These are phyloP conservation scores for Blomia tropicalis DNA, from an alignment of 2,888 invertebrate species.

Conservation along the genomic window DNA sequence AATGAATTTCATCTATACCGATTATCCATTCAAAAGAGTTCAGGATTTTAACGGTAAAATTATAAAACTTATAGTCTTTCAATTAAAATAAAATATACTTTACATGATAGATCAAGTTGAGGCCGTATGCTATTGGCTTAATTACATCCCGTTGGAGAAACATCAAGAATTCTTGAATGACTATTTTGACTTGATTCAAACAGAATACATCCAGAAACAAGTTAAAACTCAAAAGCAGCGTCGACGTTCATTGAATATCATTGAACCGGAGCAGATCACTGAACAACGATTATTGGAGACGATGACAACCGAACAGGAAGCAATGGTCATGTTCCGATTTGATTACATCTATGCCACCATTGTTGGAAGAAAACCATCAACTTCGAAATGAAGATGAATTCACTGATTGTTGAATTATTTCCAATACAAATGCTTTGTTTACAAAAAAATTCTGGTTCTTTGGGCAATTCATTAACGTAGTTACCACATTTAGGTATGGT, in stretches of 20 bases:
- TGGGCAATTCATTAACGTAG: too few species aligned
- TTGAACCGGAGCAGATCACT: not conserved
- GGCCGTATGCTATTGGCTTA: slow-evolving; percentile 20
- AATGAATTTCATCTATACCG: not conserved
- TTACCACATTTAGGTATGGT: too few species aligned
- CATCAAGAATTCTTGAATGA: slow-evolving; percentile 9
- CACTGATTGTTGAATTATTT: too few species aligned
- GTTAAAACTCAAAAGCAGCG: not conserved
- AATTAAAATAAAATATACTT: not conserved
- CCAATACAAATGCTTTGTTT: too few species aligned
- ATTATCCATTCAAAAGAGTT: not conserved
- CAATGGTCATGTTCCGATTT: not conserved
- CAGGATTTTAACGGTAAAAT: not conserved
- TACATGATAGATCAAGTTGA: slow-evolving; percentile 19
- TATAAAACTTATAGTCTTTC: not conserved
- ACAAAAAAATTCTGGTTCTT: too few species aligned
- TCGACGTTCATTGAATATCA: not conserved
- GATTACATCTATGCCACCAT: not conserved
- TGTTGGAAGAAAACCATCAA: not conserved
- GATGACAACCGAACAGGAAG: not conserved
- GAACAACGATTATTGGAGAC: not conserved
- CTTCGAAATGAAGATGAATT: too few species aligned
- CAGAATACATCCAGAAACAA: slow-evolving; percentile 9
- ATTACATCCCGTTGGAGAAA: slow-evolving; percentile 16
- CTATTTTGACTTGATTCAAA: slow-evolving; percentile 17